phyloP scores from a whole-genome alignment of 30 jellyfish, hydroid and myxozoan species.

The Rhopilema esculentum region DNA sequence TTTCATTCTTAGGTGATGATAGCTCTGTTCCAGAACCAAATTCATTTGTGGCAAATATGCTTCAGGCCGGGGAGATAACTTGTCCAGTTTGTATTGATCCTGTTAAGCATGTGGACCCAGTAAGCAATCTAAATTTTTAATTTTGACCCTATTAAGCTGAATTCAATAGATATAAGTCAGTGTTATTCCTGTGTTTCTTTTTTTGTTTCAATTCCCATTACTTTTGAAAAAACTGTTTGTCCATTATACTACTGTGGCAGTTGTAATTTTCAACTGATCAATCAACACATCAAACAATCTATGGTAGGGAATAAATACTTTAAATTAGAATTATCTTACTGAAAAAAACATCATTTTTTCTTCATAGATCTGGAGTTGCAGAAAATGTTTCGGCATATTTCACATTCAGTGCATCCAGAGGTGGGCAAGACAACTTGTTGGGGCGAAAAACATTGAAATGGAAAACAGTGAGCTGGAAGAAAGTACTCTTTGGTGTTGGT shows the following conservation, averaged over 20 bases:
- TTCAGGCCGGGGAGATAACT: constrained; percentile 79
- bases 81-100: constrained; percentile 93
- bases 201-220: too few species aligned
- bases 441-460: constrained; percentile 51
- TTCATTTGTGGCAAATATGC: constrained; percentile 55
- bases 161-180: not conserved
- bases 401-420: constrained; percentile 93
- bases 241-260: too few species aligned
- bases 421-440: constrained; percentile 91
- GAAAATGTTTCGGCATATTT: constrained; percentile 76
- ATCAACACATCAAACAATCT: too few species aligned
- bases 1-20: not conserved
- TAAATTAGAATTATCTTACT: too few species aligned
- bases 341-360: not conserved
- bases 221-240: too few species aligned
- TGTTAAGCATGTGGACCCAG: constrained; percentile 84
- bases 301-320: too few species aligned
- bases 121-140: constrained; percentile 21
- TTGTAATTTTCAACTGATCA: too few species aligned
- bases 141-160: not conserved
- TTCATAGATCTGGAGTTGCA: constrained; percentile 91
- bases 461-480: constrained; percentile 53
- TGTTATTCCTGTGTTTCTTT: too few species aligned
- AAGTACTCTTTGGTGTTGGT: constrained; percentile 83
- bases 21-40: constrained; percentile 34